These are phyloP conservation scores for Chydorus sphaericus DNA, from an alignment of 2,888 invertebrate genomes.

Conservation along the genomic window DNA sequence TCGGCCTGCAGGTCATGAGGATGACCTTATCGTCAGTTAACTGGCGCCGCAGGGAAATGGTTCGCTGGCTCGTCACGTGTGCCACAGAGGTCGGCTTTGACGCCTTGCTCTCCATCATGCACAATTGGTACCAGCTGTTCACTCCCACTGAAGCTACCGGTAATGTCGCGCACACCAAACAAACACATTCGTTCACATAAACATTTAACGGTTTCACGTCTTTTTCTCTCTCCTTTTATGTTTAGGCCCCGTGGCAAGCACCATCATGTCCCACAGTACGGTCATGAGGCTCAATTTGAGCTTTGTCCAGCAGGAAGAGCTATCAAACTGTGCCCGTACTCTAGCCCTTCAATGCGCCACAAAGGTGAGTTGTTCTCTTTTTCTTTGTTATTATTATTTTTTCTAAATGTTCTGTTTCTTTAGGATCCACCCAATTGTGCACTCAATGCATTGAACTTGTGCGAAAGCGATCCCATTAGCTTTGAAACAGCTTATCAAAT, in stretches of 20 bases:
- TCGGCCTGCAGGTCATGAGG: conserved; percentile 64
- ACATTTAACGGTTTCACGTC: background rate
- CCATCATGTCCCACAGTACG: conserved; percentile 67
- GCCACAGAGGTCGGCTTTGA: conserved; percentile 68
- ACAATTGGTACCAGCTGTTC: conserved; percentile 72
- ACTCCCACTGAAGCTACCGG: conserved; percentile 69
- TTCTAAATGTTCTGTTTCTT: conserved; percentile 8
- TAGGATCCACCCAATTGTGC: conserved; percentile 75
- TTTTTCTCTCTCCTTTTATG: background rate
- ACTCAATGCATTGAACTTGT: conserved; percentile 62
- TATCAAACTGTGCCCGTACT: conserved; percentile 58
- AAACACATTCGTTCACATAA: background rate
- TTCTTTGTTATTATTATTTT: conserved; percentile 5
- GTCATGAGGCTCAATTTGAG: conserved; percentile 55
- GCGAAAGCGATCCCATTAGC: conserved; percentile 66
- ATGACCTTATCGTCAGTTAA: conserved; percentile 67
- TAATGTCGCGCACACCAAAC: too few relatives aligned
- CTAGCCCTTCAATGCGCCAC: conserved; percentile 69
- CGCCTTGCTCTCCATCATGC: conserved; percentile 65
- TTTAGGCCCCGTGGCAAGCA: conserved; percentile 58
- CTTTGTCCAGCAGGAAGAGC: conserved; percentile 62
- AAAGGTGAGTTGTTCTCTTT: conserved; percentile 38
- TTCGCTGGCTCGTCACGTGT: conserved; percentile 72
- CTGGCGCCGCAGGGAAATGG: conserved; percentile 75
- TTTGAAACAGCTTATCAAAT: conserved; percentile 76